Evolutionary conservation across 2,888 invertebrate species (phyloP).

Genomic region (Drosophila emarginata): DNA sequence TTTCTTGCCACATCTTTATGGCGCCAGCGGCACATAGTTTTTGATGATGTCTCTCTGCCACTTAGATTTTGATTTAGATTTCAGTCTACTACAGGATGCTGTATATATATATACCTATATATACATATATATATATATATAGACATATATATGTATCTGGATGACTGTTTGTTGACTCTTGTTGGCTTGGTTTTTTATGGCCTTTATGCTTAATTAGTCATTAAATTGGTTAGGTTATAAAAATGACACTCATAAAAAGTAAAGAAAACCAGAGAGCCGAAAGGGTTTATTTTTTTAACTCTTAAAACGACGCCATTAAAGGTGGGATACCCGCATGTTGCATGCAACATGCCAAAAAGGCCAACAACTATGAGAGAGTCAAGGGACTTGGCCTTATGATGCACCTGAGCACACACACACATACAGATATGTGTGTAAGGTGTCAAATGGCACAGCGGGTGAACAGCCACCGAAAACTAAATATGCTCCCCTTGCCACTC

Average conservation of each 20-base stretch:
- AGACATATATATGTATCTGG: background rate
- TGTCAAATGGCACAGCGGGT: conserved; percentile 76
- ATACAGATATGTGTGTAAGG: conserved; percentile 40
- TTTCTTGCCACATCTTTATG: conserved; percentile 16
- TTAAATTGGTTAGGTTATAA: conserved; percentile 62
- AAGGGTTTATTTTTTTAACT: conserved; percentile 44
- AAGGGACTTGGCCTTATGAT: conserved; percentile 23
- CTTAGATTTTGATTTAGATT: conserved; percentile 13
- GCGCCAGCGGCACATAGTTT: conserved; percentile 44
- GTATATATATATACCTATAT: too few species aligned
- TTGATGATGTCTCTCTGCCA: conserved; percentile 23
- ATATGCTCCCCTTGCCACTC: conserved; percentile 20
- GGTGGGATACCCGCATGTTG: conserved; percentile 43
- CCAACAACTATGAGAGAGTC: conserved; percentile 25
- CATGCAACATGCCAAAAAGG: conserved; percentile 67
- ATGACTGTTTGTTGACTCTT: conserved; percentile 1
- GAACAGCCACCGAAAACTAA: conserved; percentile 59
- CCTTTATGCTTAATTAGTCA: conserved; percentile 67
- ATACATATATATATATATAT: too few species aligned
- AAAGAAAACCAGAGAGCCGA: conserved; percentile 12
- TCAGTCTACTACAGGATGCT: conserved; percentile 37
- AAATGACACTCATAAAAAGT: conserved; percentile 67
- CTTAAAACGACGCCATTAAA: conserved; percentile 74
- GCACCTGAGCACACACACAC: conserved; percentile 63
- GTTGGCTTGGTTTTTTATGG: conserved; percentile 15